A percentile compares a stretch with the other conserved stretches of the same genome.
Evolutionary conservation across 2,888 invertebrate genomes (phyloP).

Genomic region (Hypolimnas misippus): DNA sequence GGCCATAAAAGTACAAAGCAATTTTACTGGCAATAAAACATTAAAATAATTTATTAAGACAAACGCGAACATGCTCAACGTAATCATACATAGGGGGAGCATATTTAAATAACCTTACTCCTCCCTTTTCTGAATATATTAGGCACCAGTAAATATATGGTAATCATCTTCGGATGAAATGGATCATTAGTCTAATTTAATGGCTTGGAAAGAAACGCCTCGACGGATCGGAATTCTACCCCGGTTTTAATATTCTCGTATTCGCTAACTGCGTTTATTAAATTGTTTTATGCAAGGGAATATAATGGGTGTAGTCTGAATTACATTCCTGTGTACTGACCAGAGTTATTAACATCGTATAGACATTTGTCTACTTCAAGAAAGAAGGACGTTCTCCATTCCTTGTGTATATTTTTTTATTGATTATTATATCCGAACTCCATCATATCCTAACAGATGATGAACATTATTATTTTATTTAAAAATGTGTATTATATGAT

Average conservation of each 20-base stretch:
- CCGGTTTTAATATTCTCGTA: conserved; percentile 14
- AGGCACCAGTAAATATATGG: conserved; percentile 36
- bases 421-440: too few relatives aligned
- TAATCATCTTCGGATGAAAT: conserved; percentile 39
- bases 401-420: too few relatives aligned
- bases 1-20: neutral
- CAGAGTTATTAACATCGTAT: too few relatives aligned
- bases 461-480: too few relatives aligned
- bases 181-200: conserved; percentile 44
- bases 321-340: too few relatives aligned
- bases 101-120: neutral
- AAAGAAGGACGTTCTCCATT: too few relatives aligned
- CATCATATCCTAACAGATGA: too few relatives aligned
- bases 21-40: neutral
- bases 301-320: too few relatives aligned
- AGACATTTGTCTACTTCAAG: too few relatives aligned
- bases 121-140: conserved; percentile 26
- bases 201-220: conserved; percentile 40
- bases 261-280: neutral
- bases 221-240: conserved; percentile 29
- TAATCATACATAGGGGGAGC: conserved; percentile 5
- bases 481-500: too few relatives aligned
- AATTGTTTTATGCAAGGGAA: neutral
- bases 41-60: neutral
- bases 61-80: neutral